Base-by-base conservation (phyloP, 2,113 vertebrate genomes). In the Lepidothrix coronata region DNA sequence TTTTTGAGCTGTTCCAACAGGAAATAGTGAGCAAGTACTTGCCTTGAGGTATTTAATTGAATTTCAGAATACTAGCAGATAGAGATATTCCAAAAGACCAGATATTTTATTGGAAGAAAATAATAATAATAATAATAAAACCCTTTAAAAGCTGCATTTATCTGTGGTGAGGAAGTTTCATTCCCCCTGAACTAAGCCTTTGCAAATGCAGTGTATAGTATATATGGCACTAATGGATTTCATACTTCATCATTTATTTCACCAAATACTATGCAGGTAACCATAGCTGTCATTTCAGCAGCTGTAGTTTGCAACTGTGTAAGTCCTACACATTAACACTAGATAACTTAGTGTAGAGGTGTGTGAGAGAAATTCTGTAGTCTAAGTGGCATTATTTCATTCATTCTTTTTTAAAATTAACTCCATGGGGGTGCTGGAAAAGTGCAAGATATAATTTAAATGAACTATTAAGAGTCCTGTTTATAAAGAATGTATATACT, bases 341-440 rank as follows among this genome's bases (percentile, higher is more conserved):
- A 83, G 51, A 51, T 49, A 66, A 84, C 25, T 46, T 78, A 46
- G n/a, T 65, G 28, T 72, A 96, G 79, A 70, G 70, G 54, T 6
- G 22, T 66, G 57, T 62, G 33, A 52, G 52, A 85, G 37, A 67
- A 89, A 96, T 89, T 95, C 75, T 93, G 46, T 84, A 93, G 86
- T 93, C 35, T 78, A 85, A 82, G 78, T 61, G 63, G 43, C 6
- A 41, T 90, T 77, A 82, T 91, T 97, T 96, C 77, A 96, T 97
- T 97, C 58, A 95, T 97, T 98, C 48, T 65, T 89, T 97, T 97
- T 44, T 85, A 95, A 97, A 96, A 97, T 85, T n/a, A 93, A 86
- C 72, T 96, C 92, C 28, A 67, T 73, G 37, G 58, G 73, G 70
- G 39, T 93, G 33, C 91, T 95, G 46, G 25, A 70, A 23, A 96